A percentile compares a stretch with the other conserved stretches of the same genome.
These are phyloP conservation scores for Augochlora pura DNA, from an alignment of 1,140 invertebrate species.

Conservation along the genomic window DNA sequence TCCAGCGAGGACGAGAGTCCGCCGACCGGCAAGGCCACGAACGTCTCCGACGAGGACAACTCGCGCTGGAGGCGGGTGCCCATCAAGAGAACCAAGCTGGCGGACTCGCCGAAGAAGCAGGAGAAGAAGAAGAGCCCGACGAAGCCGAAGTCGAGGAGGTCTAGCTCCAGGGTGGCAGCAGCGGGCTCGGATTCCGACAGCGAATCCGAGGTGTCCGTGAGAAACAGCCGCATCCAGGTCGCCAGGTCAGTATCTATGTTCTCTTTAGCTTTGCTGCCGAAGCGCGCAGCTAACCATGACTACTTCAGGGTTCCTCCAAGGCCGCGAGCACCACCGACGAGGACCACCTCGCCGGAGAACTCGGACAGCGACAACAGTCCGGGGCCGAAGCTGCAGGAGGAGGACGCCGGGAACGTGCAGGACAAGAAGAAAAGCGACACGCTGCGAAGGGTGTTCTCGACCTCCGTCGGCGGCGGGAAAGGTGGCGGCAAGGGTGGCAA, in stretches of 20 bases:
- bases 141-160: conserved; percentile 71
- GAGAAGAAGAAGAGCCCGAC: conserved; percentile 75
- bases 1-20: conserved; percentile 69
- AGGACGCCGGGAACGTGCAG: conserved; percentile 81
- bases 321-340: conserved; percentile 70
- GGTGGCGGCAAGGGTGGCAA: conserved; percentile 83
- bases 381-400: conserved; percentile 81
- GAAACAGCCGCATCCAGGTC: conserved; percentile 70
- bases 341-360: conserved; percentile 72
- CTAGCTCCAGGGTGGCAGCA: conserved; percentile 68
- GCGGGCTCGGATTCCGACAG: conserved; percentile 75
- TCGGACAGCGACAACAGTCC: conserved; percentile 77
- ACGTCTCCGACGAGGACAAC: conserved; percentile 67
- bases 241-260: conserved; percentile 22
- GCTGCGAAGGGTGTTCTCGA: conserved; percentile 84
- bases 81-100: conserved; percentile 68
- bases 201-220: conserved; percentile 68
- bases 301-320: conserved; percentile 70
- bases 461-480: conserved; percentile 81
- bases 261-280: no score
- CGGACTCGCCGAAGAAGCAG: conserved; percentile 72
- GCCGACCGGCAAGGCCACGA: conserved; percentile 40
- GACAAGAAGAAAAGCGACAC: conserved; percentile 88
- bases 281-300: no score
- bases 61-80: conserved; percentile 65